Evolutionary conservation across 2,888 invertebrate genomes (phyloP).

Genomic region (Lypha dubia): DNA sequence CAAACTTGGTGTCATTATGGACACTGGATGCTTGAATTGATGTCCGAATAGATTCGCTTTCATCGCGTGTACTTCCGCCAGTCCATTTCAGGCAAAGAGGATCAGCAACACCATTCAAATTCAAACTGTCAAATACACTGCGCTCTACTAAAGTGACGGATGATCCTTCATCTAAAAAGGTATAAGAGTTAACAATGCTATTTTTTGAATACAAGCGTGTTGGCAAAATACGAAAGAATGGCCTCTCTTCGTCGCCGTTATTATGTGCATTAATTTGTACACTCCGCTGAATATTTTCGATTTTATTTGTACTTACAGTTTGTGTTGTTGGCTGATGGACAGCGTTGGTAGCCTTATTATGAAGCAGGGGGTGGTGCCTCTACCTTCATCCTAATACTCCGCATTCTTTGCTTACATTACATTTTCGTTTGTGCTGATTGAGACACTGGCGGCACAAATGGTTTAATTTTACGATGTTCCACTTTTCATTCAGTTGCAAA

Average conservation of each 20-base stretch:
- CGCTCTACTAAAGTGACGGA: slow-evolving; percentile 15
- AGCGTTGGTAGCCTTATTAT: too few relatives aligned
- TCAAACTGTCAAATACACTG: slow-evolving; percentile 30
- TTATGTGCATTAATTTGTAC: too few relatives aligned
- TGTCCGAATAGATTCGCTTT: background rate
- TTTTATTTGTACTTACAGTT: too few relatives aligned
- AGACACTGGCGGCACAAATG: slow-evolving; percentile 1
- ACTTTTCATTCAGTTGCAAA: slow-evolving; percentile 8
- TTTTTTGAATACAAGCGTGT: too few relatives aligned
- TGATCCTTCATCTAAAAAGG: too few relatives aligned
- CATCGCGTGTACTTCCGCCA: background rate
- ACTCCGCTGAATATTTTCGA: too few relatives aligned
- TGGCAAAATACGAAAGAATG: too few relatives aligned
- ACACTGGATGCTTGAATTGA: background rate
- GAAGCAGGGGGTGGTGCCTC: too few relatives aligned
- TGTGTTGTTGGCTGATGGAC: too few relatives aligned
- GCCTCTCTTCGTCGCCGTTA: too few relatives aligned
- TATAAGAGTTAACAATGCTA: too few relatives aligned
- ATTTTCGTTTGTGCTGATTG: slow-evolving; percentile 13
- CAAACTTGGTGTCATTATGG: slow-evolving; percentile 10
- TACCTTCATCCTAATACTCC: too few relatives aligned
- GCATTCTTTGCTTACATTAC: background rate
- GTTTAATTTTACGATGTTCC: slow-evolving; percentile 3
- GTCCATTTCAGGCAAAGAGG: slow-evolving; percentile 6
- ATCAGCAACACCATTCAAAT: background rate